These are phyloP conservation scores for Lydus trimaculatus DNA, from an alignment of 2,888 invertebrate species.

Conservation along the genomic window DNA sequence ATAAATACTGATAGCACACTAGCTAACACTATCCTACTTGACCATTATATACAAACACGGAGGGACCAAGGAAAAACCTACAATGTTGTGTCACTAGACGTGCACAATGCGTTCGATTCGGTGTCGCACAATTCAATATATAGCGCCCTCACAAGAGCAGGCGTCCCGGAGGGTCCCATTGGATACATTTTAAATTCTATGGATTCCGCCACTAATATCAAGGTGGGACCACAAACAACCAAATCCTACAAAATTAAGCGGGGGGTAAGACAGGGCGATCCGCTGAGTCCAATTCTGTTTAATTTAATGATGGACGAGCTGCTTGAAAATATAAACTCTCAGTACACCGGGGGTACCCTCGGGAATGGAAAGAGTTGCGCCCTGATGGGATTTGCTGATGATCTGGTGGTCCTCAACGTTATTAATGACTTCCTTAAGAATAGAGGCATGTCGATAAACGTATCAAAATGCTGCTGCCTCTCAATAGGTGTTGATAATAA, in stretches of 20 bases:
- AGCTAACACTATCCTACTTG: slow-evolving; percentile 39
- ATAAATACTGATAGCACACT: slow-evolving; percentile 49
- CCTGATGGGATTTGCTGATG: slow-evolving; percentile 37
- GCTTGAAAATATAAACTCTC: no score
- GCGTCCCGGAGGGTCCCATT: neutral
- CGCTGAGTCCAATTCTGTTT: slow-evolving; percentile 43
- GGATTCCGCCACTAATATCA: slow-evolving; percentile 9
- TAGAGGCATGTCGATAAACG: neutral
- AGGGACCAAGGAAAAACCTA: slow-evolving; percentile 1
- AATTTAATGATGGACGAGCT: no score
- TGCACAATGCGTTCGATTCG: slow-evolving; percentile 29
- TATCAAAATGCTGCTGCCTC: neutral
- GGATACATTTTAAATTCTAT: slow-evolving; percentile 12
- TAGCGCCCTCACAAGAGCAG: slow-evolving; percentile 1
- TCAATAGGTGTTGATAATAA: neutral
- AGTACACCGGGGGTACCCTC: no score
- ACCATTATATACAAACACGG: neutral
- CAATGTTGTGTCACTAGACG: slow-evolving; percentile 20
- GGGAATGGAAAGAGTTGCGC: neutral
- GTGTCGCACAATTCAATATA: slow-evolving; percentile 15
- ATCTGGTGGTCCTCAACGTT: slow-evolving; percentile 28
- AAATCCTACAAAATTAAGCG: slow-evolving; percentile 33
- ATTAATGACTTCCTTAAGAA: neutral
- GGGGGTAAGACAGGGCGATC: slow-evolving; percentile 58
- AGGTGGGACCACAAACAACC: neutral